A percentile compares a stretch with the other conserved stretches of the same genome.
phyloP scores from a whole-genome alignment of 2,888 invertebrate species.

The Lysandra coridon region DNA sequence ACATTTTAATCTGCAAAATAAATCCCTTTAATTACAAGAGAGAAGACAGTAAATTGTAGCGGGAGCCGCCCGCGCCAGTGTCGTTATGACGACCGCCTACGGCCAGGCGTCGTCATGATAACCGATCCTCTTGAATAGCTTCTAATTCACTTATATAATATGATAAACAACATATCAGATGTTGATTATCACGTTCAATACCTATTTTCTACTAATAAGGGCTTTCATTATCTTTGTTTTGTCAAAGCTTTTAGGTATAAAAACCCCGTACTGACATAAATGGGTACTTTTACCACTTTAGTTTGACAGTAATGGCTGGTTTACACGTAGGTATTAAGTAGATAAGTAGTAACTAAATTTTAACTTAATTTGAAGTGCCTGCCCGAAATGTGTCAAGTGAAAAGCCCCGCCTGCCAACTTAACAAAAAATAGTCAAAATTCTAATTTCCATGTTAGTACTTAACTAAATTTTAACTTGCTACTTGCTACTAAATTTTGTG shows the following conservation, averaged over 20 bases:
- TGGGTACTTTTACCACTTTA: not conserved
- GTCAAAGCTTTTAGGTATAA: not conserved
- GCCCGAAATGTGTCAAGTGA: too few relatives aligned
- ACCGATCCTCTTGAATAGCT: conserved; percentile 46
- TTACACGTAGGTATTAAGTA: too few relatives aligned
- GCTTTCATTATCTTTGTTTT: not conserved
- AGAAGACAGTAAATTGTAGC: not conserved
- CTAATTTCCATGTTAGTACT: too few relatives aligned
- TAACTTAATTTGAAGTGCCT: too few relatives aligned
- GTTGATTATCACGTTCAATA: conserved; percentile 18
- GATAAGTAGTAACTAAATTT: too few relatives aligned
- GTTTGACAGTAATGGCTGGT: not conserved
- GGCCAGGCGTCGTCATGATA: conserved; percentile 58
- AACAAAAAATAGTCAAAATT: too few relatives aligned
- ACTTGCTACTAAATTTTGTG: too few relatives aligned
- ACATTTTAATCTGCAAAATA: not conserved
- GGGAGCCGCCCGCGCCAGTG: conserved; percentile 56
- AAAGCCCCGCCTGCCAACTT: too few relatives aligned
- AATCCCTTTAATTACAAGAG: not conserved
- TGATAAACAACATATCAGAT: conserved; percentile 35
- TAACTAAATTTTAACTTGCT: too few relatives aligned
- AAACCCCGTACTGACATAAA: not conserved
- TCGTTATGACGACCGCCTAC: conserved; percentile 73
- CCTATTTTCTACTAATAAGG: conserved; percentile 1
- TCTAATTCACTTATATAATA: conserved; percentile 38